Percentiles rank a stretch among this genome's conserved stretches.
Evolutionary conservation across 2,797 vertebrate genomes (phyloP).

Genomic region (Hemibagrus guttatus): DNA sequence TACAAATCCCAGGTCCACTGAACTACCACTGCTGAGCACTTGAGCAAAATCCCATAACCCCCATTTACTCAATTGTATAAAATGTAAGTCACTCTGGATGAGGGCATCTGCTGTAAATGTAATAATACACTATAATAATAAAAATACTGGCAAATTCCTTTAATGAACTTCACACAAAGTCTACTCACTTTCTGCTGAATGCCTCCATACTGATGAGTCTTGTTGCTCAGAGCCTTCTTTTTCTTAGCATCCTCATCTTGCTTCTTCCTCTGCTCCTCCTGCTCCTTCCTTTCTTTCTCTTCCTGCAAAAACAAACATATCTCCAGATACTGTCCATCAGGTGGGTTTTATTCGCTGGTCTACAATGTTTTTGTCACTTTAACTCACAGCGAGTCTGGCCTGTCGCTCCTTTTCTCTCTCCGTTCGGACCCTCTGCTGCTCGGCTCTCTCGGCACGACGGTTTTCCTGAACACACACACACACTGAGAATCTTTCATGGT

Average conservation of each 20-base stretch:
- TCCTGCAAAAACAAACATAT: conserved; percentile 74
- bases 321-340: neutral
- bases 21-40: too few species aligned
- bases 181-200: conserved; percentile 86
- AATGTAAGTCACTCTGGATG: too few species aligned
- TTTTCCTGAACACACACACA: conserved; percentile 82
- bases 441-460: conserved; percentile 89
- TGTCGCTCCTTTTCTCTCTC: conserved; percentile 95
- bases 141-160: neutral
- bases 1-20: too few species aligned
- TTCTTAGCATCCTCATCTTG: conserved; percentile 92
- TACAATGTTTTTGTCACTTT: neutral
- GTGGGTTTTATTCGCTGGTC: neutral
- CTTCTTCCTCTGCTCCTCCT: conserved; percentile 86
- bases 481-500: neutral
- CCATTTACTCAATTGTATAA: too few species aligned
- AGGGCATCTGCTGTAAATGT: too few species aligned
- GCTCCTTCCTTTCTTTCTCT: conserved; percentile 91
- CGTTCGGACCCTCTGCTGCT: conserved; percentile 88
- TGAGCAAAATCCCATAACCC: too few species aligned
- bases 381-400: conserved; percentile 83
- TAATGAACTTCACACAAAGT: neutral
- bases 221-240: conserved; percentile 94
- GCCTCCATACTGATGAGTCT: conserved; percentile 88
- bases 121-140: too few species aligned